Conservation (phyloP, 2,888 invertebrate species). For the Barypeithes pellucidus region DNA sequence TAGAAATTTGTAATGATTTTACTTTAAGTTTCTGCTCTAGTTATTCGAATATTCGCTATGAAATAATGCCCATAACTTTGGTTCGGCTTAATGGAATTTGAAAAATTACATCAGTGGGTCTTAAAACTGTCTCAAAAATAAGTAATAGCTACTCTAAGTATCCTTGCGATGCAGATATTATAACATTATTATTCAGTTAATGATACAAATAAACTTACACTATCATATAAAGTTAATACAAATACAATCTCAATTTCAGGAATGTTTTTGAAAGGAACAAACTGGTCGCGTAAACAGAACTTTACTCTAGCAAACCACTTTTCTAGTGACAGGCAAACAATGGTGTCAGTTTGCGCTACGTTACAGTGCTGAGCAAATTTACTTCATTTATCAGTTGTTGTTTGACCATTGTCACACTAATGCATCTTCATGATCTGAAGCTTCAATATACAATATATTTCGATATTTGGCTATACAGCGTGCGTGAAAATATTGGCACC, state of each 20-base stretch:
- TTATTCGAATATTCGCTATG: too few relatives aligned
- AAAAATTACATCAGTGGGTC: too few relatives aligned
- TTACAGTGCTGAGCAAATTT: constrained; percentile 17
- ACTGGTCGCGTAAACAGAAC: constrained; percentile 17
- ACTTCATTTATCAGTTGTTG: constrained; percentile 36
- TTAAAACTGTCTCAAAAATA: too few relatives aligned
- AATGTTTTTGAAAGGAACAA: constrained; percentile 12
- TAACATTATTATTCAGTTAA: too few relatives aligned
- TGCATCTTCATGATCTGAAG: constrained; percentile 23
- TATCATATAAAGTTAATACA: constrained; percentile 9
- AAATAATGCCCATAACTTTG: too few relatives aligned
- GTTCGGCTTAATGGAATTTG: too few relatives aligned
- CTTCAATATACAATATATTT: background rate
- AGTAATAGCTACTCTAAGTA: too few relatives aligned
- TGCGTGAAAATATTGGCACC: too few relatives aligned
- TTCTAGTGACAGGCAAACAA: constrained; percentile 32
- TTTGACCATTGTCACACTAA: constrained; percentile 39
- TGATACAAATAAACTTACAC: constrained; percentile 6
- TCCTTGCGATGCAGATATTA: too few relatives aligned
- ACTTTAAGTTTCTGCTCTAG: too few relatives aligned
- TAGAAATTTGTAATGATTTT: too few relatives aligned
- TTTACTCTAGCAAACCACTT: constrained; percentile 27
- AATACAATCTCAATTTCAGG: constrained; percentile 11
- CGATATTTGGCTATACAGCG: too few relatives aligned
- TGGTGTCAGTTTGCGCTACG: constrained; percentile 21